phyloP scores from a whole-genome alignment of 1,140 invertebrate genomes.

The Physella acuta region DNA sequence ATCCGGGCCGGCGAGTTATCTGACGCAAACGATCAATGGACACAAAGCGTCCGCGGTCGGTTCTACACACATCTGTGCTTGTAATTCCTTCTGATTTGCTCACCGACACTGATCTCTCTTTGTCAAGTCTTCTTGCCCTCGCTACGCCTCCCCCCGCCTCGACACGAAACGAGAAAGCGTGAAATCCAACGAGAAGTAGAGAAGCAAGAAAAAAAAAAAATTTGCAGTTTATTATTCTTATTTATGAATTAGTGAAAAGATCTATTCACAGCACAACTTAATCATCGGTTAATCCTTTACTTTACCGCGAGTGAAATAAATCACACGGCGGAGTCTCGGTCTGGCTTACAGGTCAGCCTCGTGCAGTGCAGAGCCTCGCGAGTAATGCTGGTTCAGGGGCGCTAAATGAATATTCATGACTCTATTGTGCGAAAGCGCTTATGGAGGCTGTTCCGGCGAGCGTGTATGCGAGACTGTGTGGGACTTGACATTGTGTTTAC shows the following conservation, averaged over 20 bases:
- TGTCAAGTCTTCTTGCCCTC: neutral
- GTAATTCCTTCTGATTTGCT: neutral
- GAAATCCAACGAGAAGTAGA: neutral
- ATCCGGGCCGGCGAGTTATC: constrained; percentile 2
- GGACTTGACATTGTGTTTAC: constrained; percentile 17
- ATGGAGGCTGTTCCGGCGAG: constrained; percentile 33
- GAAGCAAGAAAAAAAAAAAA: neutral
- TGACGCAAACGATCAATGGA: constrained; percentile 13
- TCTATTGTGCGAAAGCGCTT: constrained; percentile 37
- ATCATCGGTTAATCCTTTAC: constrained; percentile 6
- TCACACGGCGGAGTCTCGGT: constrained; percentile 21
- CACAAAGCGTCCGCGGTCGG: neutral
- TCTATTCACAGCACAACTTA: neutral
- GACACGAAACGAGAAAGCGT: neutral
- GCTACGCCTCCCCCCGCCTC: neutral
- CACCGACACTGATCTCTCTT: no score
- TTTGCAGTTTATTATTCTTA: neutral
- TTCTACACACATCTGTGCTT: constrained; percentile 21
- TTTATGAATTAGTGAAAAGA: constrained; percentile 2
- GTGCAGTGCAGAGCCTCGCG: constrained; percentile 31
- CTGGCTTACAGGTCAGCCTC: constrained; percentile 31
- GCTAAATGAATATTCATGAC: constrained; percentile 32
- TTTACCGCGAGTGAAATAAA: constrained; percentile 21
- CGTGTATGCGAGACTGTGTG: constrained; percentile 20
- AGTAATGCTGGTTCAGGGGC: constrained; percentile 29